A percentile compares a stretch with the other conserved stretches of the same genome.
phyloP scores from a whole-genome alignment of 2,113 vertebrate genomes.

The Apodemus sylvaticus region DNA sequence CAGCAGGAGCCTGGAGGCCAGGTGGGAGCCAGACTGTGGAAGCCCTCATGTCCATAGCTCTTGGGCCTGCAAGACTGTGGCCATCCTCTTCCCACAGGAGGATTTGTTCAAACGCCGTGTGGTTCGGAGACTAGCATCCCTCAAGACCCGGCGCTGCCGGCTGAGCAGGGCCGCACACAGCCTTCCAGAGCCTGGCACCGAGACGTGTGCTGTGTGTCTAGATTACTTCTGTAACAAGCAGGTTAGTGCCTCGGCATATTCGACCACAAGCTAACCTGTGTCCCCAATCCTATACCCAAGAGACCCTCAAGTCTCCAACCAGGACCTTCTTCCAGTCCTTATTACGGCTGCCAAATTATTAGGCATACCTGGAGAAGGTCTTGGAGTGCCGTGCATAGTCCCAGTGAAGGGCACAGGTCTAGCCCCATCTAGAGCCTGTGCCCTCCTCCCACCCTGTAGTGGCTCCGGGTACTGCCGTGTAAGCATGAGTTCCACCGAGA shows the following conservation, averaged over 20 bases:
- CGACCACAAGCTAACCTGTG: not conserved
- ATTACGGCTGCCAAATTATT: not conserved
- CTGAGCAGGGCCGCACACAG: conserved; percentile 81
- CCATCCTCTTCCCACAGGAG: conserved; percentile 79
- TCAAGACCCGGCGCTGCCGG: conserved; percentile 91
- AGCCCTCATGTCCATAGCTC: accelerated
- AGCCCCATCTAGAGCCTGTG: not conserved
- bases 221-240: conserved; percentile 95
- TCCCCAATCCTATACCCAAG: accelerated
- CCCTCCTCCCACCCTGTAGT: conserved; percentile 78
- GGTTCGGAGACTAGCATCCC: conserved; percentile 85
- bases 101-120: conserved; percentile 90
- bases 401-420: not conserved
- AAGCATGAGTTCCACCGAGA: conserved; percentile 95
- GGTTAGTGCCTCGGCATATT: conserved; percentile 79
- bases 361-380: not conserved
- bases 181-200: conserved; percentile 80
- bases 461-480: conserved; percentile 95
- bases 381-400: not conserved
- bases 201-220: conserved; percentile 94
- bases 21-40: conserved; percentile 48
- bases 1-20: conserved; percentile 61
- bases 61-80: not conserved
- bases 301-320: not conserved
- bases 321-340: not conserved